phyloP scores from a whole-genome alignment of 2,113 vertebrate species.

The Rostratula benghalensis region DNA sequence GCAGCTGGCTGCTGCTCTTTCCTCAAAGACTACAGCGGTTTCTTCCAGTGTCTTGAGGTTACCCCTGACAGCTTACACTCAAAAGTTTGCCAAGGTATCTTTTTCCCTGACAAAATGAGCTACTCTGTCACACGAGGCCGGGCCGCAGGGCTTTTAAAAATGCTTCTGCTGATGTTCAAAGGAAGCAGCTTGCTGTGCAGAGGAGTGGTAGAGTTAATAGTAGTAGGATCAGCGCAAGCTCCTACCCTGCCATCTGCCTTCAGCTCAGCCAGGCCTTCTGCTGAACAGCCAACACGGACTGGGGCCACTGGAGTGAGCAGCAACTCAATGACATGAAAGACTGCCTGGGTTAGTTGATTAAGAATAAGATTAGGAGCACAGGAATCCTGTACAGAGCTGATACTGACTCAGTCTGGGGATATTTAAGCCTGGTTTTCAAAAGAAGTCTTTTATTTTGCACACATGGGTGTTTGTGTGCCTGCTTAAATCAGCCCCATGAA shows the following conservation, averaged over 20 bases:
- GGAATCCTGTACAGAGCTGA: background rate
- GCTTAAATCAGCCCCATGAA: background rate
- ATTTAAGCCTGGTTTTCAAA: background rate
- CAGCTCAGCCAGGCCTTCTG: constrained; percentile 53
- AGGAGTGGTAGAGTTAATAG: constrained; percentile 46
- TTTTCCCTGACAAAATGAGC: constrained; percentile 1
- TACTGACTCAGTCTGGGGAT: background rate
- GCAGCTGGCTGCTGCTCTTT: background rate
- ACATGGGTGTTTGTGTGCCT: background rate
- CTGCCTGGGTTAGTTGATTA: constrained; percentile 39
- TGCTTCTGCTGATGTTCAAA: constrained; percentile 46
- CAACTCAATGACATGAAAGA: constrained; percentile 36
- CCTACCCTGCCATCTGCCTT: constrained; percentile 58
- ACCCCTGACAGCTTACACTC: background rate
- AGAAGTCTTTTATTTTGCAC: background rate
- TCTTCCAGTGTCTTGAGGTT: background rate
- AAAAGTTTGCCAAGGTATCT: constrained; percentile 30
- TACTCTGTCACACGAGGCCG: background rate
- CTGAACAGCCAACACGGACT: background rate
- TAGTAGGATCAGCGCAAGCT: constrained; percentile 46
- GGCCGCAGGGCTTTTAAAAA: background rate
- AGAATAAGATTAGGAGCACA: background rate
- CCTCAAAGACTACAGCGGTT: background rate
- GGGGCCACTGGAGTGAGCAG: constrained; percentile 32
- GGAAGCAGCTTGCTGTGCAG: constrained; percentile 50